A percentile compares a stretch with the other conserved stretches of the same genome.
Evolutionary conservation across 2,113 vertebrate genomes (phyloP).

Genomic region (Amphiprion ocellaris): DNA sequence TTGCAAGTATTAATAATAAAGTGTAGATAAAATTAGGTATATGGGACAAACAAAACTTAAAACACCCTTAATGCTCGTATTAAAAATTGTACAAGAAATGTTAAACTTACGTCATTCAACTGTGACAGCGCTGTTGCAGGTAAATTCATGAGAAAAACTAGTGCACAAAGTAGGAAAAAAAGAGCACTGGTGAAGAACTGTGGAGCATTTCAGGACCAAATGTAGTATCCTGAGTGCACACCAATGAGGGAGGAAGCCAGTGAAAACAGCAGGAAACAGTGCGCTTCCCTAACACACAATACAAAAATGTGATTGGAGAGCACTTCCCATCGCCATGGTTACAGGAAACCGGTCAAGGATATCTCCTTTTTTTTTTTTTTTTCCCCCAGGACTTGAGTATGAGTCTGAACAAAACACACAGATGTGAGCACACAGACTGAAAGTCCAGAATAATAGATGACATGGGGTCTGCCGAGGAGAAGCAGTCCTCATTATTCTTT

Average conservation of each 20-base stretch:
- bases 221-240: slow-evolving; percentile 20
- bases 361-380: slow-evolving; percentile 45
- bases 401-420: slow-evolving; percentile 10
- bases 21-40: no score
- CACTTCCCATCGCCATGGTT: slow-evolving; percentile 77
- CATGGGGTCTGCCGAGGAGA: background rate
- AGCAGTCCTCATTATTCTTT: background rate
- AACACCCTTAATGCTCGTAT: no score
- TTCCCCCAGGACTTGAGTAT: slow-evolving; percentile 25
- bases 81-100: background rate
- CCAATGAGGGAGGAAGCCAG: slow-evolving; percentile 69
- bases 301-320: slow-evolving; percentile 70
- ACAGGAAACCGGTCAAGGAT: slow-evolving; percentile 83
- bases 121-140: background rate
- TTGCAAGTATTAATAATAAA: no score
- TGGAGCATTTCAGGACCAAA: slow-evolving; percentile 48
- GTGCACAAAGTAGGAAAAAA: background rate
- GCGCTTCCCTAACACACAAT: slow-evolving; percentile 69
- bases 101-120: slow-evolving; percentile 59
- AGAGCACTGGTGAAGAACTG: background rate
- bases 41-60: background rate
- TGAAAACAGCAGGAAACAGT: slow-evolving; percentile 79
- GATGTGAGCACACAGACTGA: background rate
- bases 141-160: background rate
- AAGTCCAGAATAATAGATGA: background rate